Evolutionary conservation across 2,888 invertebrate species (phyloP), one percentile per base, ranked within the genome.

Genomic region (Hirtodrosophila trivittata): DNA sequence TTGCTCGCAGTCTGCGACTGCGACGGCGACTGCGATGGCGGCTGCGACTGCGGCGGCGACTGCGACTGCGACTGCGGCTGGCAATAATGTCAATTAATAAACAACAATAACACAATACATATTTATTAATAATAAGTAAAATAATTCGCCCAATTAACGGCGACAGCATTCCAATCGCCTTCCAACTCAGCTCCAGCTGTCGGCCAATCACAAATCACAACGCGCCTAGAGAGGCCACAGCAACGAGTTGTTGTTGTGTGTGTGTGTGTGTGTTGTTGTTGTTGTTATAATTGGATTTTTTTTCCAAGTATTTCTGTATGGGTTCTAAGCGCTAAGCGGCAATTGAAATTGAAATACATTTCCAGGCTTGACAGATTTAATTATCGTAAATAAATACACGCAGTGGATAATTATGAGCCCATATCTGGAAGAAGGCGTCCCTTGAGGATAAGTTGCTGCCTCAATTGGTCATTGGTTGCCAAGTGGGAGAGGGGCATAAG

Each of bases 71-170:
- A 32, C 33, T 26, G 52, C 18, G 18, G 43, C 72, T 10, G 75
- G 62, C 83, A 77, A 84, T 77, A 72, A 84, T 83, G 81, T 64
- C 82, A 83, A 84, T 83, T 83, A 86, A 81, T 75, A 77, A 75
- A 75, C 77, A 49, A 55, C 65, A 75, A 75, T 60, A 69, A 57
- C 67, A 72, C 73, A 78, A 85, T 81, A 76, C 83, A 81, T 76
- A 81, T 81, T 81, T 85, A 81, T 81, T 76, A 78, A 82, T 85
- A 81, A 85, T 85, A 73, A 81, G 86, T 78, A 54, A 73, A 85
- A 85, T 81, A 85, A 81, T 81, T 81, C 78, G 64, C 57, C 86
- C 80, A 81, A 81, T 81, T 85, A 81, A 85, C 76, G 65, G 80
- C 78, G 52, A 68, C 86, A 67, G 51, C 83, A 81, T 82, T 82